Base-by-base conservation (phyloP, 2,113 vertebrate genomes). In the Tupaia tana region DNA sequence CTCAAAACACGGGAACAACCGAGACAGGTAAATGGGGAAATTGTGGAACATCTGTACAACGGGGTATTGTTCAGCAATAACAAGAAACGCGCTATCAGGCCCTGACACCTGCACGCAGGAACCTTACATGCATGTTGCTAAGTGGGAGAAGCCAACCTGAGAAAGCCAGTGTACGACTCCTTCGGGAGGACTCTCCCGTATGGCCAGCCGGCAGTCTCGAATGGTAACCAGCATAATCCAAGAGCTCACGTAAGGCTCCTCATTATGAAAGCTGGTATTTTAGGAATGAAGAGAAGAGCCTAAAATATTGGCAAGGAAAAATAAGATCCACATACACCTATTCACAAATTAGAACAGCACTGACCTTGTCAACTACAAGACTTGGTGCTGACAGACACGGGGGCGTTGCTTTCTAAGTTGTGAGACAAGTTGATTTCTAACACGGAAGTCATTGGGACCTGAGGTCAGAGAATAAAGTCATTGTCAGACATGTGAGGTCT, bases 251-350 rank as follows among this genome's bases (percentile, higher is more conserved):
- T 71, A 86, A 31, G 11, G 13, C 14, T 83, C 3, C 70, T 29
- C 27, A 59, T 63, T 69, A 83, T 89, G 6, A 43, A 77, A 82
- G 31, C 67, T 83, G 82, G 19, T 63, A 22, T 69, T 31, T 63
- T 91, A 43, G n/a, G 31, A 95, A 59, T 58, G 89, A 81, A 89
- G 34, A 31, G 15, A 56, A 74, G 84, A 86, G 20, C 3, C 11
- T 52, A 83, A 96, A 95, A 87, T 90, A 20, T 19, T 75, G 18
- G 14, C 54, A 63, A 91, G 83, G 7, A 24, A 67, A 84, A 92
- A 58, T 75, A 31, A 24, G 73, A 67, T 29, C 18, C 16, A 64
- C 6, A 34, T 83, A 29, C 22, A 95, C 31, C 86, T 29, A 88
- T 83, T 92, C 18, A 58, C 89, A 59, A 78, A 75, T 43, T 70